Percentiles rank a stretch among this genome's conserved stretches.
These are phyloP conservation scores for Strix uralensis DNA, from an alignment of 2,113 vertebrate species.

Conservation along the genomic window DNA sequence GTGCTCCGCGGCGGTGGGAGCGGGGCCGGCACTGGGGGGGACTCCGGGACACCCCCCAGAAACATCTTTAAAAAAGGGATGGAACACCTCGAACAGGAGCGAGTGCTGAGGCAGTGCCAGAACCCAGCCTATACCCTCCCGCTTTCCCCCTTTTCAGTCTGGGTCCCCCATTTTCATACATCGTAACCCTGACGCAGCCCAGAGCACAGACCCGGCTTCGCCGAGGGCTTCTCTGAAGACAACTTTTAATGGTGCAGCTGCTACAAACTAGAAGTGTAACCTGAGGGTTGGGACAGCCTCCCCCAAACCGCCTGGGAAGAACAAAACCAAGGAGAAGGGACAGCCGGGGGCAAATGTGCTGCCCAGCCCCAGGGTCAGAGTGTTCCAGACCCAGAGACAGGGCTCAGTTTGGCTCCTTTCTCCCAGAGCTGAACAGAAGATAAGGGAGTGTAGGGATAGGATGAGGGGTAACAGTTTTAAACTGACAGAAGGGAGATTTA, in stretches of 20 bases:
- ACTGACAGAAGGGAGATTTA: no score
- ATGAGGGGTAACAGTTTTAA: no score
- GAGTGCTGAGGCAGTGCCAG: background rate
- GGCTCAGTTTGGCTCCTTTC: background rate
- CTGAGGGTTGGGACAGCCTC: background rate
- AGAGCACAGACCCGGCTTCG: fast-evolving
- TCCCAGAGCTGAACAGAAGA: background rate
- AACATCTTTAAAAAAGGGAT: no score
- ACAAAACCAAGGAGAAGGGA: background rate
- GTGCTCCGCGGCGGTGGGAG: background rate
- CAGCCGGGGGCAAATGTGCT: no score
- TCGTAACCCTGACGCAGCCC: background rate
- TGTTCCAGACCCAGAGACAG: background rate
- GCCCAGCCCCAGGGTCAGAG: fast-evolving
- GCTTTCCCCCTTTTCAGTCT: fast-evolving
- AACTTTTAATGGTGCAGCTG: conserved; percentile 58
- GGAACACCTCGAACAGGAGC: background rate
- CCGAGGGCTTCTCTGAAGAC: background rate
- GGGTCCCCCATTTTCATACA: background rate
- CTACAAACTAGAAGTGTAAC: background rate
- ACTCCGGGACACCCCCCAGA: no score
- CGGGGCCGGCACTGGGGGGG: background rate
- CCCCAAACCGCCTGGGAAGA: background rate
- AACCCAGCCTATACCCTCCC: no score
- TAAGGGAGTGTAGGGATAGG: no score